Evolutionary conservation across 1,140 invertebrate species (phyloP).

Genomic region (Berghia stephanieae): DNA sequence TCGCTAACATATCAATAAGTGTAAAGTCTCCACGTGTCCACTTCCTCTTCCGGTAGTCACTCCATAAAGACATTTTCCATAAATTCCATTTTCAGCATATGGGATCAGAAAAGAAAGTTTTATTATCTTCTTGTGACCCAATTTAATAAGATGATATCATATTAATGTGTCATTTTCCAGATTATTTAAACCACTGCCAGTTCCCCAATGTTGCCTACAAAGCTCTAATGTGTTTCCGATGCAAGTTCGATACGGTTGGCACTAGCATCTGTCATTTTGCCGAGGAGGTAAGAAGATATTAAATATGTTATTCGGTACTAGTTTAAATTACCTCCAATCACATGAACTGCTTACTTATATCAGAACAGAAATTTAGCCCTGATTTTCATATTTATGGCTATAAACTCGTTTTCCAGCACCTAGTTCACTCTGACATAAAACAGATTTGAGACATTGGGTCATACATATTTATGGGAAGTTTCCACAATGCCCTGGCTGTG

Average conservation of each 20-base stretch:
- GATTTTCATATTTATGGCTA: not conserved
- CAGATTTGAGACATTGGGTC: not conserved
- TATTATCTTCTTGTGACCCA: too few relatives aligned
- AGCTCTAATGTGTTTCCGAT: conserved; percentile 47
- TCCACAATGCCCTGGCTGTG: too few relatives aligned
- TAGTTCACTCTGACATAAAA: not conserved
- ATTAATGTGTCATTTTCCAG: conserved; percentile 25
- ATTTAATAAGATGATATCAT: too few relatives aligned
- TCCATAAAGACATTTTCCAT: too few relatives aligned
- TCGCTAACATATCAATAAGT: too few relatives aligned
- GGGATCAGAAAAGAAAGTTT: too few relatives aligned
- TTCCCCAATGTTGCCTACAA: conserved; percentile 55
- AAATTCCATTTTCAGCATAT: too few relatives aligned
- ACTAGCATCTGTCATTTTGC: conserved; percentile 45
- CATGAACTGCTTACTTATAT: not conserved
- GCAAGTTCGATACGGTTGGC: conserved; percentile 6
- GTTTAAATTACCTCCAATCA: not conserved
- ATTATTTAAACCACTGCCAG: conserved; percentile 52
- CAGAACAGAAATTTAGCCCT: not conserved
- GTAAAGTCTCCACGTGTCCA: too few relatives aligned
- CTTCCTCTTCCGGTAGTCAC: too few relatives aligned
- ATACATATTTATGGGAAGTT: not conserved
- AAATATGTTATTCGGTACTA: too few relatives aligned
- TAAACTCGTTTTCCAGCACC: not conserved
- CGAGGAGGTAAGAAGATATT: conserved; percentile 47